Evolutionary conservation across 2,797 vertebrate species (phyloP).

Genomic region (Cirrhinus mrigala): DNA sequence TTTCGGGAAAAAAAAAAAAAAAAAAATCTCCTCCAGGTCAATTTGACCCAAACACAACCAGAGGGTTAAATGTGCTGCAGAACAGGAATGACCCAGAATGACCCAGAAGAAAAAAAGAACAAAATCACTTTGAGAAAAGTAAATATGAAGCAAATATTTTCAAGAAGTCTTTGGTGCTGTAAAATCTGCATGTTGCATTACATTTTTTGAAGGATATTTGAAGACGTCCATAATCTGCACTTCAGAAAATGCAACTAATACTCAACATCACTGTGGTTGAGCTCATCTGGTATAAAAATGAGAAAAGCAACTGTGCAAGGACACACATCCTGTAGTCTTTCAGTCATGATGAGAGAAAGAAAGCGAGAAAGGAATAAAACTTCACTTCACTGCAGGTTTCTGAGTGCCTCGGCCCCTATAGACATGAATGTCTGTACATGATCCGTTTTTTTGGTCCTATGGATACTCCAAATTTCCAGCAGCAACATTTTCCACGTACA

Average conservation of each 20-base stretch:
- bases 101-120: not conserved
- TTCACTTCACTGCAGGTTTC: conserved; percentile 39
- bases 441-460: conserved; percentile 47
- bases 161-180: conserved; percentile 68
- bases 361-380: conserved; percentile 22
- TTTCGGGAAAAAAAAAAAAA: too few relatives aligned
- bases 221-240: not conserved
- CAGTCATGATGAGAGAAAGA: not conserved
- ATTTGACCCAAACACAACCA: too few relatives aligned
- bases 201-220: conserved; percentile 7
- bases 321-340: not conserved
- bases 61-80: not conserved
- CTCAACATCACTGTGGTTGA: not conserved
- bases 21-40: too few relatives aligned
- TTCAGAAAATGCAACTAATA: not conserved
- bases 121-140: conserved; percentile 22
- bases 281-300: not conserved
- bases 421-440: conserved; percentile 34
- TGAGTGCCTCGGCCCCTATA: conserved; percentile 26
- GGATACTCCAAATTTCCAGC: conserved; percentile 67
- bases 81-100: not conserved
- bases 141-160: conserved; percentile 50
- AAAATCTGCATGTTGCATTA: conserved; percentile 44
- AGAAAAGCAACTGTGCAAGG: not conserved
- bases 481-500: conserved; percentile 72